These are phyloP conservation scores for Acanthococcus lagerstroemiae DNA, from an alignment of 2,888 invertebrate species.

Conservation along the genomic window DNA sequence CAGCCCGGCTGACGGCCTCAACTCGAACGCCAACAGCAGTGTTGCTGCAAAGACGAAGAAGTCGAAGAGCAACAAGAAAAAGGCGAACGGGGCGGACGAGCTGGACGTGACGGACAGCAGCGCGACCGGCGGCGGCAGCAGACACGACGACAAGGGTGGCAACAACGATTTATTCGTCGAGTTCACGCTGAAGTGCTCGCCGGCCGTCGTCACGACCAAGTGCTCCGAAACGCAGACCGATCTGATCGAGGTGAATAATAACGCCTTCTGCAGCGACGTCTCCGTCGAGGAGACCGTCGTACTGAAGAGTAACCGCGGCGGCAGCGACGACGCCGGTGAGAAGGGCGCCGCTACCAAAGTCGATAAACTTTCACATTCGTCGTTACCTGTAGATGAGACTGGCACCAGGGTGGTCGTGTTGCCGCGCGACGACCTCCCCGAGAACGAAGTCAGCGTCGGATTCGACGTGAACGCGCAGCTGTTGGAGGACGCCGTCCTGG, in stretches of 20 bases:
- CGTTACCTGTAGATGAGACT: not conserved
- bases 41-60: slow-evolving; percentile 3
- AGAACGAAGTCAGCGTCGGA: not conserved
- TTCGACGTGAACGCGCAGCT: slow-evolving; percentile 5
- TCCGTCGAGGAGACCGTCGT: slow-evolving; percentile 19
- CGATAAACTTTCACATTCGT: slow-evolving; percentile 9
- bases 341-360: not conserved
- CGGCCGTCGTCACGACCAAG: slow-evolving; percentile 5
- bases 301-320: not conserved
- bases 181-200: slow-evolving; percentile 15
- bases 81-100: not conserved
- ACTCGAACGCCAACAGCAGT: not conserved
- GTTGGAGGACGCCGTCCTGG: not conserved
- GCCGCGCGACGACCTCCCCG: not conserved
- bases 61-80: slow-evolving; percentile 2
- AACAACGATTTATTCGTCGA: slow-evolving; percentile 16
- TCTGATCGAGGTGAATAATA: not conserved
- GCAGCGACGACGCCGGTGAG: not conserved
- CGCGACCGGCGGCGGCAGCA: not conserved
- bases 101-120: not conserved
- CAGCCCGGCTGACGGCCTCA: not conserved
- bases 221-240: not conserved
- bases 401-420: slow-evolving; percentile 3
- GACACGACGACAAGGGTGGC: not conserved
- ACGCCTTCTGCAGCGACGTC: slow-evolving; percentile 9